Conservation (phyloP, 2,888 invertebrate species). For the Suillia variegata region DNA sequence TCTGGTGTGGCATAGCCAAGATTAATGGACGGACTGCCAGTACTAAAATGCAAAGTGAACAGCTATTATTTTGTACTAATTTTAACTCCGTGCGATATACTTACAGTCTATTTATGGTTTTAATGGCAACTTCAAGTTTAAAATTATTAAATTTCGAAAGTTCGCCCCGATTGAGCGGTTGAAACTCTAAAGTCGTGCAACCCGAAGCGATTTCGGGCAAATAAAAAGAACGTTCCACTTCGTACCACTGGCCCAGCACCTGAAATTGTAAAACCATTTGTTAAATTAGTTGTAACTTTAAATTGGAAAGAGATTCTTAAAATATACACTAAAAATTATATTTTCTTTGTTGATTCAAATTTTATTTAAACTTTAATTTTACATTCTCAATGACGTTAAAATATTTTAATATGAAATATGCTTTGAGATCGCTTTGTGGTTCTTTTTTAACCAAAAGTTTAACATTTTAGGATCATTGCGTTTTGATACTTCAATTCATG, state of each 20-base stretch:
- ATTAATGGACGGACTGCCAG: slow-evolving; percentile 66
- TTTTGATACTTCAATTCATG: no score
- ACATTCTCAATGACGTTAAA: no score
- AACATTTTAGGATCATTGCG: no score
- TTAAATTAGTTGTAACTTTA: neutral
- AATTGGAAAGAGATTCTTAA: neutral
- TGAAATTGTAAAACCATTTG: slow-evolving; percentile 33
- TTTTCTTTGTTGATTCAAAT: no score
- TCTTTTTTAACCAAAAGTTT: no score
- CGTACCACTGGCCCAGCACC: slow-evolving; percentile 74
- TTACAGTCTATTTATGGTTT: slow-evolving; percentile 72
- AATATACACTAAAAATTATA: no score
- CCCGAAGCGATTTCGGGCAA: slow-evolving; percentile 73
- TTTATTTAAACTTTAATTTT: no score
- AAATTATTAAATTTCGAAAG: slow-evolving; percentile 63
- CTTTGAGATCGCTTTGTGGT: no score
- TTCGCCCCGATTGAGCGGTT: slow-evolving; percentile 53
- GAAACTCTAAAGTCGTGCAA: slow-evolving; percentile 70
- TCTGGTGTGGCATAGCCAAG: slow-evolving; percentile 70
- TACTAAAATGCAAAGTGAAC: slow-evolving; percentile 61
- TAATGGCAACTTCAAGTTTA: slow-evolving; percentile 67
- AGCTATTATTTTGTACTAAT: neutral
- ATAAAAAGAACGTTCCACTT: slow-evolving; percentile 78
- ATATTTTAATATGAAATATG: no score
- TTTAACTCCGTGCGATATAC: slow-evolving; percentile 24